Conservation (phyloP, 2,113 vertebrate species). For the Ailuropoda melanoleuca region DNA sequence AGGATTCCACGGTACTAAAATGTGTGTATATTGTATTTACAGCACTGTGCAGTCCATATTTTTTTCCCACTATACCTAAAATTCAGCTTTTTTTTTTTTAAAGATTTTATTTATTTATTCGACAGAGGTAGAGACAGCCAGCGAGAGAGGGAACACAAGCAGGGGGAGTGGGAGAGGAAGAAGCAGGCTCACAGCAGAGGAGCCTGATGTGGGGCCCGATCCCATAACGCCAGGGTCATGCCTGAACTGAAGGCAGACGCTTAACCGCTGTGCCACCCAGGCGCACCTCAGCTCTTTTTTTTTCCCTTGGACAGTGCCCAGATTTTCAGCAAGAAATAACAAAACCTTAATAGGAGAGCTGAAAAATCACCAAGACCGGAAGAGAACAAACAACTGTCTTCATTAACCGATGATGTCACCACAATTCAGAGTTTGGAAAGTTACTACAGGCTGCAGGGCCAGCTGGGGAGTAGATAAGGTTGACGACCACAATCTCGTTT, state of each 20-base stretch:
- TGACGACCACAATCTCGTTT: background rate
- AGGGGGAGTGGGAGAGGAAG: too few relatives aligned
- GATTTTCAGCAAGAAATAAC: background rate
- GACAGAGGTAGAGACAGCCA: too few relatives aligned
- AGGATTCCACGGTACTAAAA: background rate
- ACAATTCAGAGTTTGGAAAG: background rate
- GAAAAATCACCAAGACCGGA: background rate
- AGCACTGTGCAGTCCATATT: background rate
- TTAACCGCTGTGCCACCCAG: too few relatives aligned
- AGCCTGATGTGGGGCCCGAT: too few relatives aligned
- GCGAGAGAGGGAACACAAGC: too few relatives aligned
- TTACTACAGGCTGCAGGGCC: background rate
- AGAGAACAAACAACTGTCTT: background rate
- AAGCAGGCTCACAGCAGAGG: too few relatives aligned
- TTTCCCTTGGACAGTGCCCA: background rate
- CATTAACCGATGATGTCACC: background rate
- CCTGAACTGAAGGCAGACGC: too few relatives aligned
- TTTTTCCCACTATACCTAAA: background rate
- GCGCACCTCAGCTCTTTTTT: too few relatives aligned
- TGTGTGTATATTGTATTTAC: background rate
- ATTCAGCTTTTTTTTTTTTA: background rate
- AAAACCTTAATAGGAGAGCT: background rate
- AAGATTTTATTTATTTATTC: too few relatives aligned
- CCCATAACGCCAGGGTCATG: too few relatives aligned
- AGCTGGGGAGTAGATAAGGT: background rate